A percentile compares a stretch with the other conserved stretches of the same genome.
phyloP scores from a whole-genome alignment of 2,888 invertebrate genomes.

The Watsonalla binaria region DNA sequence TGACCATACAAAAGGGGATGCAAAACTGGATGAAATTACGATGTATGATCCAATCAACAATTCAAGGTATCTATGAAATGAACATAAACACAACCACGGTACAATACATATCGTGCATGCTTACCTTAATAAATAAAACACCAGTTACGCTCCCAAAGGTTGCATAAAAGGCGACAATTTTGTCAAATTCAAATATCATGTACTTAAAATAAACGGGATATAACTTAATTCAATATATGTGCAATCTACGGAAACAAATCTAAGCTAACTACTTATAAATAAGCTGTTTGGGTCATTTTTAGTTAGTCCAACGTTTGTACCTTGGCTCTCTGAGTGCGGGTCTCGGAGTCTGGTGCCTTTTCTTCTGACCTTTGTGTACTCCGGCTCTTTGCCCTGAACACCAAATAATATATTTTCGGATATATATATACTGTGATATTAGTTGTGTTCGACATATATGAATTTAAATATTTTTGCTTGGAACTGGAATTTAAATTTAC shows the following conservation, averaged over 20 bases:
- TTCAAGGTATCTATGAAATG: conserved; percentile 24
- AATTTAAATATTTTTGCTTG: neutral
- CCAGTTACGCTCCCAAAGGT: conserved; percentile 76
- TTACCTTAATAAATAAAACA: conserved; percentile 76
- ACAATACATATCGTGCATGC: conserved; percentile 73
- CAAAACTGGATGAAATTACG: neutral
- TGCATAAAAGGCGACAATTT: conserved; percentile 77
- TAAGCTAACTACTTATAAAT: conserved; percentile 68
- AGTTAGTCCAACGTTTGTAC: conserved; percentile 53
- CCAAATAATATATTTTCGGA: neutral
- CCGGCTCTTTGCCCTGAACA: conserved; percentile 86
- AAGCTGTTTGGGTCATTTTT: conserved; percentile 35
- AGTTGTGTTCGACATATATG: neutral
- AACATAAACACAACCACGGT: conserved; percentile 28
- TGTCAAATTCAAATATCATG: conserved; percentile 68
- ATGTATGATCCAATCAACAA: conserved; percentile 12
- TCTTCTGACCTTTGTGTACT: conserved; percentile 90
- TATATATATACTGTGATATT: neutral
- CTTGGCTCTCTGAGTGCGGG: conserved; percentile 91
- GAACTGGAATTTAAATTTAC: too few relatives aligned
- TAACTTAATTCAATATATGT: conserved; percentile 64
- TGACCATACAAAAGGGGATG: neutral
- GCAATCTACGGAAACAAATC: conserved; percentile 70
- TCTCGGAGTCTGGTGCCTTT: conserved; percentile 88
- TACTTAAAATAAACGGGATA: conserved; percentile 69